Evolutionary conservation across 1,140 invertebrate genomes (phyloP).

Genomic region (Drosophila hydei): DNA sequence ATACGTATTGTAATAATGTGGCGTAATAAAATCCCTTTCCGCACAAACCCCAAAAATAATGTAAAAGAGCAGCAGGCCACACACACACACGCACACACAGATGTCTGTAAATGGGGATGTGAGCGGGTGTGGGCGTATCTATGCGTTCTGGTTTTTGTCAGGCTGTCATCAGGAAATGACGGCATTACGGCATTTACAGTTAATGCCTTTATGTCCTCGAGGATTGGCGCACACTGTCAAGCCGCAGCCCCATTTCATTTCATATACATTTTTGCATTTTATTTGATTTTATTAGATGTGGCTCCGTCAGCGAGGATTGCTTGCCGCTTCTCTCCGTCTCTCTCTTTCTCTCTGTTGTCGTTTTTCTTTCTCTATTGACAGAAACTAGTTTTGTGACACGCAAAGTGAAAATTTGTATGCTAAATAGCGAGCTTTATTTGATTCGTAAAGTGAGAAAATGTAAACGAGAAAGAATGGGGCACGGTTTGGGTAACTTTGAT

Average conservation of each 20-base stretch:
- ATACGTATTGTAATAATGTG: conserved; percentile 67
- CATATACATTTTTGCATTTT: conserved; percentile 68
- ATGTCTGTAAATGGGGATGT: conserved; percentile 32
- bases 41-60: conserved; percentile 26
- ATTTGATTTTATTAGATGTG: conserved; percentile 73
- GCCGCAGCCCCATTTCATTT: conserved; percentile 35
- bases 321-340: background rate
- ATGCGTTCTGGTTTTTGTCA: conserved; percentile 27
- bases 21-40: conserved; percentile 57
- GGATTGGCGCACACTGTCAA: conserved; percentile 56
- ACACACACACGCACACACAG: conserved; percentile 18
- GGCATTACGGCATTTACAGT: conserved; percentile 79
- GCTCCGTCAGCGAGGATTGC: conserved; percentile 8
- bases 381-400: conserved; percentile 29
- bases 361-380: background rate
- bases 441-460: conserved; percentile 8
- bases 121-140: conserved; percentile 18
- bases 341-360: background rate
- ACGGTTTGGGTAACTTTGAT: background rate
- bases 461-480: background rate
- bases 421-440: conserved; percentile 26
- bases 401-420: conserved; percentile 32
- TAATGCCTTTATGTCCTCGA: conserved; percentile 76
- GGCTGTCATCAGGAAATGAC: conserved; percentile 77
- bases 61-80: conserved; percentile 12